A percentile compares a stretch with the other conserved stretches of the same genome.
These are phyloP conservation scores for Hydractinia symbiolongicarpus DNA, from an alignment of 30 jellyfish, hydroid and myxozoan species.

Conservation along the genomic window DNA sequence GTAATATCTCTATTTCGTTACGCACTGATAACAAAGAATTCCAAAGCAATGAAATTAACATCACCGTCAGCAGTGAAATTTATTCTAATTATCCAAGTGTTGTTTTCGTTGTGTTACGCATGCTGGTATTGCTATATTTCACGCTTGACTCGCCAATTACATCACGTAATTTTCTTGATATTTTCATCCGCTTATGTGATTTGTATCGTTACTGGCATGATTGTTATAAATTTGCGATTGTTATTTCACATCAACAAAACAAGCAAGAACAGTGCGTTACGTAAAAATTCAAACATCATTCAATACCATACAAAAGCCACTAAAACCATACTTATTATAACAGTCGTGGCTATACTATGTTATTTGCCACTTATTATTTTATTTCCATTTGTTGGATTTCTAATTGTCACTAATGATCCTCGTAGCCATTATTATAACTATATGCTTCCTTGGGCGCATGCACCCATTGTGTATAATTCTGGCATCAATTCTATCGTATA, in stretches of 20 bases:
- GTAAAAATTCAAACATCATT: not conserved
- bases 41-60: not conserved
- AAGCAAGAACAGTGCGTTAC: not conserved
- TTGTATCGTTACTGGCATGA: not conserved
- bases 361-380: not conserved
- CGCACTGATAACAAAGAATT: not conserved
- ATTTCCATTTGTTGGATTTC: not conserved
- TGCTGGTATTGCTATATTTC: not conserved
- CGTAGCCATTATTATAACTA: constrained; percentile 1
- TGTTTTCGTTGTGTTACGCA: not conserved
- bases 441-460: constrained; percentile 16
- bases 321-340: not conserved
- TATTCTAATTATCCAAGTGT: not conserved
- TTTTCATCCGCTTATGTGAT: not conserved
- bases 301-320: constrained; percentile 5
- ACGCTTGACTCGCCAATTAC: not conserved
- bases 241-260: not conserved
- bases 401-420: not conserved
- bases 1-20: not conserved
- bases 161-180: not conserved
- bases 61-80: not conserved
- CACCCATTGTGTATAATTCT: not conserved
- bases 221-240: not conserved
- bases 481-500: constrained; percentile 15
- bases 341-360: constrained; percentile 8